These are phyloP conservation scores for Dendrolimus pini DNA, from an alignment of 2,888 invertebrate species.

Conservation along the genomic window DNA sequence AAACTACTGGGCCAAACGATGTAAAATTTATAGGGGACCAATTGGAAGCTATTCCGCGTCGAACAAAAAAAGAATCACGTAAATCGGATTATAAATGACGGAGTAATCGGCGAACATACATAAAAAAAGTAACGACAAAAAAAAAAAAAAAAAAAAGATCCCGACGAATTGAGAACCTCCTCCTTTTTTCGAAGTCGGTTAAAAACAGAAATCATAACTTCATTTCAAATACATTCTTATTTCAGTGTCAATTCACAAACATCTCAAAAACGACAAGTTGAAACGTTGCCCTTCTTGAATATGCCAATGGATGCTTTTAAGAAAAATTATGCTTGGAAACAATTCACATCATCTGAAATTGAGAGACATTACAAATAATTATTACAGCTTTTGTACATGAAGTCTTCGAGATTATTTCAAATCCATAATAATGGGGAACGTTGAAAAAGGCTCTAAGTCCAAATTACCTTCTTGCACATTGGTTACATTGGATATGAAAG, in stretches of 20 bases:
- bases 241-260: not conserved
- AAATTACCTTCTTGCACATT: constrained; percentile 37
- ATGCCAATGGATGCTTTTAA: not conserved
- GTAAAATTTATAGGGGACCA: too few species aligned
- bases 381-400: constrained; percentile 22
- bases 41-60: too few species aligned
- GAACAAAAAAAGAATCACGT: too few species aligned
- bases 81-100: too few species aligned
- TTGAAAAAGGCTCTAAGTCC: constrained; percentile 26
- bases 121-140: too few species aligned
- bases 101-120: too few species aligned
- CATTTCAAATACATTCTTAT: not conserved
- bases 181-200: too few species aligned
- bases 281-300: not conserved
- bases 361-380: constrained; percentile 18
- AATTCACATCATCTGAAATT: constrained; percentile 9
- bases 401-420: constrained; percentile 23
- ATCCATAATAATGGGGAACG: constrained; percentile 30
- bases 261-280: not conserved
- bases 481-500: constrained; percentile 27
- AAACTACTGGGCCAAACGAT: too few species aligned
- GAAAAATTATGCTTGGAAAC: not conserved
- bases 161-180: too few species aligned
- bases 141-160: too few species aligned
- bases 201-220: too few species aligned